phyloP scores from a whole-genome alignment of 2,888 invertebrate species.

The Lutraria lutraria region DNA sequence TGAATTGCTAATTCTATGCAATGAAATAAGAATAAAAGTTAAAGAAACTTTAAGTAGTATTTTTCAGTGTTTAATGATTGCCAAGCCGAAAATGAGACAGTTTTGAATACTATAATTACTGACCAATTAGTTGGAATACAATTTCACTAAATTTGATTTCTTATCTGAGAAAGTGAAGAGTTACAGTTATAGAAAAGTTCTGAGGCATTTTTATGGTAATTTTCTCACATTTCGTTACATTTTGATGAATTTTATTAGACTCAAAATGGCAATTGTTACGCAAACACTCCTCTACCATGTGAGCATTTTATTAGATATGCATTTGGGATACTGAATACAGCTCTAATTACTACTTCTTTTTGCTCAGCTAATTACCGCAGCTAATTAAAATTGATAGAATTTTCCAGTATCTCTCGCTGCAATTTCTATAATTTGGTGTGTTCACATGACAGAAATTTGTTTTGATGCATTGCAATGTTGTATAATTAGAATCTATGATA shows the following conservation, averaged over 20 bases:
- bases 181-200: conserved; percentile 51
- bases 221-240: conserved; percentile 69
- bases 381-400: conserved; percentile 62
- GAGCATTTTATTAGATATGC: conserved; percentile 67
- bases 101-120: conserved; percentile 56
- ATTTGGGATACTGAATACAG: conserved; percentile 58
- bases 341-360: conserved; percentile 48
- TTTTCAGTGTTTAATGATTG: conserved; percentile 34
- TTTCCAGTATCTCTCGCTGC: conserved; percentile 46
- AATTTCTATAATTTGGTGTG: conserved; percentile 50
- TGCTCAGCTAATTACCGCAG: conserved; percentile 46
- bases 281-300: conserved; percentile 49
- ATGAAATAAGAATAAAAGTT: conserved; percentile 28
- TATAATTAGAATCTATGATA: conserved; percentile 40
- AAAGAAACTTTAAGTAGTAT: conserved; percentile 26
- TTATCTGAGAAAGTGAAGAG: conserved; percentile 58
- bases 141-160: conserved; percentile 71
- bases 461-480: conserved; percentile 43
- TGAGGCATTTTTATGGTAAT: conserved; percentile 66
- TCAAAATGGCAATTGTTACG: conserved; percentile 62
- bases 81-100: conserved; percentile 34
- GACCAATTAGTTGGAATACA: conserved; percentile 62
- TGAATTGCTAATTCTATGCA: conserved; percentile 25
- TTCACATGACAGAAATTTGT: conserved; percentile 43
- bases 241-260: conserved; percentile 61